Evolutionary conservation across 2,888 invertebrate genomes (phyloP), one percentile per base, ranked within the genome.

Genomic region (Andricus curvator): DNA sequence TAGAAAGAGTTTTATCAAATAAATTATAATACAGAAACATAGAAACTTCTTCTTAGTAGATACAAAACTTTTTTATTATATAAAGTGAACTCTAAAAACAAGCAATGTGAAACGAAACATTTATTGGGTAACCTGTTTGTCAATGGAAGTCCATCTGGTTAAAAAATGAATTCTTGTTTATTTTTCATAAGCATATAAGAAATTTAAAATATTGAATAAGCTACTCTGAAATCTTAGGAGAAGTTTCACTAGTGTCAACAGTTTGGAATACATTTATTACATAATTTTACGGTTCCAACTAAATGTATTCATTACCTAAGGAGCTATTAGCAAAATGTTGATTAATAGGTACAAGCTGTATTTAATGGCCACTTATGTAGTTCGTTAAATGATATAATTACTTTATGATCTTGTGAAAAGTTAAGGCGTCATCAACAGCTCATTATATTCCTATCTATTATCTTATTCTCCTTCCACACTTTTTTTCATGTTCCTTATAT

Each of bases 291-390:
- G 5, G 5, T 15, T 51, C 2, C 4, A 56, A 37, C 1, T 33
- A 33, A 74, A n/a, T 29, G 56, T 74, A 74, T 74, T 74, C 56
- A 74, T 56, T 56, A 56, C 20, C 20, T 56, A 51, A 33, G 25
- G n/a, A 74, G 74, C 74, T 51, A 56, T 74, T 74, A 74, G 33
- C n/a, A 56, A 29, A 56, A n/a, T 33, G 33, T 56, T 56, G n/a
- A 74, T 74, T 56, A 56, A 37, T 56, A n/a, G n/a, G n/a, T 56
- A 37, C 51, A 74, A 74, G 13, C 13, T 74, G 74, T 56, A 74
- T 33, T 74, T 74, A 74, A 74, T n/a, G 33, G n/a, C n/a, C 33
- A 20, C 74, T 74, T 56, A 29, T 29, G 56, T 33, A 74, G 74
- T 15, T 48, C 13, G 22, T 56, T 74, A 51, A 74, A 37, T 51